Evolutionary conservation across 2,888 invertebrate genomes (phyloP), one percentile per base, ranked within the genome.

Genomic region (Hecatera dysodea): DNA sequence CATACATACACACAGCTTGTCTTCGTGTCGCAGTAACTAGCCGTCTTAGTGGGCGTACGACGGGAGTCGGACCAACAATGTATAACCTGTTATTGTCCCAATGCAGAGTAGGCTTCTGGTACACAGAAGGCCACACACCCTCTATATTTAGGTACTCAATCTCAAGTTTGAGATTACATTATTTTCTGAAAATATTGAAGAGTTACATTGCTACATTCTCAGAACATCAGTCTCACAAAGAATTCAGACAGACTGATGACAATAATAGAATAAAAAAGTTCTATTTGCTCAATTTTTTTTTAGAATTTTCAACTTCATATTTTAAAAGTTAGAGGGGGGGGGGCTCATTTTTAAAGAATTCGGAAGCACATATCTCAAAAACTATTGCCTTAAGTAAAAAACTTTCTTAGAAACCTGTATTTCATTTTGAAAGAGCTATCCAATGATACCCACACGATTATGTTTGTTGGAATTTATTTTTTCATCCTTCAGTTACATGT

Each of bases 1-100:
- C 85, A 81, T 85, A 78, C 79, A 74, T 76, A 74, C 65, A 75
- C 68, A 74, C 71, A 66, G 70, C 60, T 62, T 78, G 75, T 82
- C 83, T 80, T 82, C 77, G 48, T 77, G 78, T 81, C 68, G 64
- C 52, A 79, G 36, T 79, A 80, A 78, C 81, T 71, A 74, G 60
- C 29, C 60, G 68, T 82, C 80, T 80, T 77, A 80, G 75, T 15
- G 50, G 33, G 63, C 48, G 50, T 74, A 36, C 46, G 61, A 64
- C 53, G 67, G 53, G 59, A 75, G 50, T 63, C 50, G 65, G 27
- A 57, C 61, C 27, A 59, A 6, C 52, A 39, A 79, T 79, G 48
- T 53, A 53, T 61, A 52, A 57, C 60, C 39, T 42, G 50, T 42
- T 78, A 71, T 53, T 53, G 52, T 42, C 27, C 19, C 1, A 27